Evolutionary conservation across 2,113 vertebrate species (phyloP), one percentile per base, ranked within the genome.

Genomic region (Drymodes brunneopygia): DNA sequence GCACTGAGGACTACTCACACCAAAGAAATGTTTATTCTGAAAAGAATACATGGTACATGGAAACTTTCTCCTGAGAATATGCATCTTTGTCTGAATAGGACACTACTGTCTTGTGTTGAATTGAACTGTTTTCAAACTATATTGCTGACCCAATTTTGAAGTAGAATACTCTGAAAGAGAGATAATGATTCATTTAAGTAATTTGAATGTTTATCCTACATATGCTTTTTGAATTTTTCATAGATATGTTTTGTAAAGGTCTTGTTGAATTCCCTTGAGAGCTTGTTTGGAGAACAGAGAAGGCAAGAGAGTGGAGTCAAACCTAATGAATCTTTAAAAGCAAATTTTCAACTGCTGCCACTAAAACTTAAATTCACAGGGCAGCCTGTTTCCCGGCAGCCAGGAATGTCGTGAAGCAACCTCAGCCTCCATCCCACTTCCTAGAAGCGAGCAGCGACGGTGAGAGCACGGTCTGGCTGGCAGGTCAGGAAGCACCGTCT

Each of bases 401-500:
- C 82, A 56, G 96, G 56, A 83, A 70, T 83, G 40, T 15, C 0
- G 0, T 9, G 74, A 45, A 36, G 62, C 2, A 1, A 62, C 36
- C 58, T 88, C 6, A 0, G 56, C 72, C 44, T 82, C 47, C 67
- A 53, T 90, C 50, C 25, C n/a, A 24, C 36, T 95, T 95, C 87
- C 75, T n/a, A 70, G 89, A 95, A 96, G 21, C 0, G 23, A n/a
- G 47, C 22, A 8, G 51, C 17, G 54, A 12, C 4, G 48, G 64
- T 0, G 47, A 80, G 85, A 35, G 33, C 54, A 0, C 1, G 3
- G 23, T 18, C 0, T 7, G 0, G 5, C 67, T 4, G 47, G 38
- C 72, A 6, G 77, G n/a, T 54, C 56, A 81, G 95, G 92, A 96
- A 97, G 86, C 20, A 0, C 50, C 3, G 15, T 23, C 62, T 96